These are phyloP conservation scores for Oxyruncus cristatus DNA, from an alignment of 2,113 vertebrate species.

Conservation along the genomic window DNA sequence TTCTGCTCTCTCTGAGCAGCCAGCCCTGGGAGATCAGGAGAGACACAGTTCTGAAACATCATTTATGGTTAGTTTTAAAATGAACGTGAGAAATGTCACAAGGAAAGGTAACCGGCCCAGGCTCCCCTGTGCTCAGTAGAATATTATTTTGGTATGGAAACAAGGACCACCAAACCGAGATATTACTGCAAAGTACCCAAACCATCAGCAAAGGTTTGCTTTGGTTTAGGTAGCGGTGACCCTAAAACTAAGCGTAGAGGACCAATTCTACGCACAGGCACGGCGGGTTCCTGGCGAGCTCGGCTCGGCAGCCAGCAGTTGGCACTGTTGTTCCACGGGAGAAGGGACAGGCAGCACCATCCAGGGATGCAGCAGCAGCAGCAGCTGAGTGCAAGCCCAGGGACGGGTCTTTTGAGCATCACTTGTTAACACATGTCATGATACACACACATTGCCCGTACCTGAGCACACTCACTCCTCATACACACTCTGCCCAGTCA, in stretches of 20 bases:
- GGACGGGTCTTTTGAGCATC: not conserved
- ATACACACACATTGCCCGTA: rapidly evolving
- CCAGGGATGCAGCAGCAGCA: not conserved
- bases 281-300: not conserved
- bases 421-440: rapidly evolving
- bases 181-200: not conserved
- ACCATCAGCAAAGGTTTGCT: not conserved
- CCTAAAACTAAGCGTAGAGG: rapidly evolving
- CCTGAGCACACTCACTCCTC: rapidly evolving
- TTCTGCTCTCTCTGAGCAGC: not conserved
- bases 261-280: rapidly evolving
- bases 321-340: conserved; percentile 55
- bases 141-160: not conserved
- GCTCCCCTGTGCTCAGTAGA: rapidly evolving
- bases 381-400: not conserved
- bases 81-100: rapidly evolving
- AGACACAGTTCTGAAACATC: not conserved
- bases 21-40: not conserved
- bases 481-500: rapidly evolving
- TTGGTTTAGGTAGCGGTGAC: not conserved
- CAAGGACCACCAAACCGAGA: not conserved
- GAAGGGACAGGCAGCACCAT: not conserved
- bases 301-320: conserved; percentile 20
- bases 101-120: not conserved
- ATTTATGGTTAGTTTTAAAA: not conserved